Evolutionary conservation across 1,140 invertebrate genomes (phyloP).

Genomic region (Microplitis mediator): DNA sequence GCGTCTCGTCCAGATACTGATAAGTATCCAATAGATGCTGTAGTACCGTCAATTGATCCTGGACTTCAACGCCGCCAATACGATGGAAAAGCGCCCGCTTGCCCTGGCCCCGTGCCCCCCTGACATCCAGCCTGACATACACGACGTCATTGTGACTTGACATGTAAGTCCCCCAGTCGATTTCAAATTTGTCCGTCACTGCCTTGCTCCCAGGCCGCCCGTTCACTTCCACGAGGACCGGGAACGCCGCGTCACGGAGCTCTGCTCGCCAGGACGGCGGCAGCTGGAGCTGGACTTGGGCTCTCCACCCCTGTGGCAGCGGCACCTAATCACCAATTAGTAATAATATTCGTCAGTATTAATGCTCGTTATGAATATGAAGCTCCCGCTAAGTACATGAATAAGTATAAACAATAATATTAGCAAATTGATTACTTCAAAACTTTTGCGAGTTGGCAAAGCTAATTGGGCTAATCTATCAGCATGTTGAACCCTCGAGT

Average conservation of each 20-base stretch:
- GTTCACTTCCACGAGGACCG: conserved; percentile 86
- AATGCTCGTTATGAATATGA: too few relatives aligned
- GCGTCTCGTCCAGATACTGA: conserved; percentile 83
- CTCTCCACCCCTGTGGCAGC: conserved; percentile 76
- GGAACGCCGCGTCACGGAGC: conserved; percentile 81
- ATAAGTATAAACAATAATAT: neutral
- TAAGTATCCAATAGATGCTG: conserved; percentile 81
- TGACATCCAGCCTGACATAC: conserved; percentile 85
- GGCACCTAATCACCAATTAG: conserved; percentile 61
- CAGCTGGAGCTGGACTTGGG: conserved; percentile 78
- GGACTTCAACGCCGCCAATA: conserved; percentile 84
- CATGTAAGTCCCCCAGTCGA: conserved; percentile 93
- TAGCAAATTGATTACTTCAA: conserved; percentile 62
- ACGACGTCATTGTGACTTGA: conserved; percentile 90
- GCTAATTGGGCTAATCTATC: conserved; percentile 73
- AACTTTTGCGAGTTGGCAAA: conserved; percentile 74
- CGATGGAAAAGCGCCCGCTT: conserved; percentile 78
- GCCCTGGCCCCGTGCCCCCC: conserved; percentile 83
- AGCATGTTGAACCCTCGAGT: conserved; percentile 70
- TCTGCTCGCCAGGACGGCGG: conserved; percentile 85
- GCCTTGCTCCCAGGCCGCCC: conserved; percentile 87
- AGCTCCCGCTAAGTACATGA: too few relatives aligned
- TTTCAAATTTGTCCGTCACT: conserved; percentile 82
- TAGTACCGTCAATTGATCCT: conserved; percentile 86
- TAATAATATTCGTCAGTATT: neutral